These are phyloP conservation scores for Tanaodytes sp. DNA, from an alignment of 2,888 invertebrate genomes.

Conservation along the genomic window DNA sequence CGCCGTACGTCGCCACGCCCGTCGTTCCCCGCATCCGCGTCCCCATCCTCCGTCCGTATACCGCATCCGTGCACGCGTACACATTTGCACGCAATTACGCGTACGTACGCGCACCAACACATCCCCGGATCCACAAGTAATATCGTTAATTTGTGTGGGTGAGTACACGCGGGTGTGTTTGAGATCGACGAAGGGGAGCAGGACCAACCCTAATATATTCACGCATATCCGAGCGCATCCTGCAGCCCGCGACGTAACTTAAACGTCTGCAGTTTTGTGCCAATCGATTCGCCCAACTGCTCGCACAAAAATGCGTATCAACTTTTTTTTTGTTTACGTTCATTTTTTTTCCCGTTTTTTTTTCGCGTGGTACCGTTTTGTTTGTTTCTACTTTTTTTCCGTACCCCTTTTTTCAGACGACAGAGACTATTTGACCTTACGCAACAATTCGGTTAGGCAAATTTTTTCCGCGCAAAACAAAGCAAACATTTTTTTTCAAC, in stretches of 20 bases:
- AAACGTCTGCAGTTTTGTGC: conserved; percentile 34
- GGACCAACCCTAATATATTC: conserved; percentile 58
- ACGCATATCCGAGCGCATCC: conserved; percentile 46
- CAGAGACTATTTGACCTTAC: no score
- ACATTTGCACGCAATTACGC: conserved; percentile 48
- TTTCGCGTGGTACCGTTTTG: no score
- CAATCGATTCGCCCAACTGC: not conserved
- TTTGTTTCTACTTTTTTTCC: no score
- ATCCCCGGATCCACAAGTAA: conserved; percentile 63
- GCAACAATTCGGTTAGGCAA: no score
- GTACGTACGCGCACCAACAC: conserved; percentile 45
- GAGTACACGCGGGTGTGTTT: conserved; percentile 53
- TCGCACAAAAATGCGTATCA: no score
- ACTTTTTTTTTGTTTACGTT: no score
- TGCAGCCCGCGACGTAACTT: conserved; percentile 56
- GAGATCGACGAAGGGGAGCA: conserved; percentile 56
- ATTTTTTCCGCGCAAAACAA: no score
- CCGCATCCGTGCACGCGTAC: conserved; percentile 41
- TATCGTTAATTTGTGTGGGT: conserved; percentile 71
- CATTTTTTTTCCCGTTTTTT: no score
- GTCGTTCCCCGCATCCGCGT: conserved; percentile 50
- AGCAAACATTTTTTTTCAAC: no score
- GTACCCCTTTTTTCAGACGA: no score
- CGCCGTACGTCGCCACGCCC: conserved; percentile 45
- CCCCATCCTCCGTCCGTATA: conserved; percentile 49